Percentiles rank a stretch among this genome's conserved stretches.
Conservation (phyloP, 2,113 vertebrate species). For the Perognathus longimembris region DNA sequence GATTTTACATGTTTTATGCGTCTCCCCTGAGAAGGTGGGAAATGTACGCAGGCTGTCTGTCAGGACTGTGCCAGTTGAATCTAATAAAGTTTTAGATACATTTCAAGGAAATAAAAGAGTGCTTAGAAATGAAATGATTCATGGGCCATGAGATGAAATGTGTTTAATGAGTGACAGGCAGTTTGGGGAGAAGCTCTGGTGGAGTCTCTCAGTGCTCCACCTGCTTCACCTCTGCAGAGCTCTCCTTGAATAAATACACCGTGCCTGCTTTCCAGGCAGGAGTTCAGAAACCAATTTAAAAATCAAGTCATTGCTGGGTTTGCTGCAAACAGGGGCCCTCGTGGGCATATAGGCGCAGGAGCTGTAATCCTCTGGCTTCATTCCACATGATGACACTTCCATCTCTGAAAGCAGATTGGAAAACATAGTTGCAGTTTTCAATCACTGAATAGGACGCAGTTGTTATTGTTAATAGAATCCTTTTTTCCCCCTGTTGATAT, state of each 20-base stretch:
- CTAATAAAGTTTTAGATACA: slow-evolving; percentile 87
- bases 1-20: slow-evolving; percentile 91
- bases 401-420: slow-evolving; percentile 56
- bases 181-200: slow-evolving; percentile 78
- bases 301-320: slow-evolving; percentile 88
- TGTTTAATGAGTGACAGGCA: slow-evolving; percentile 81
- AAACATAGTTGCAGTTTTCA: slow-evolving; percentile 71
- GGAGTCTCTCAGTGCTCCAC: slow-evolving; percentile 70
- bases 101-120: slow-evolving; percentile 84
- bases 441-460: slow-evolving; percentile 58
- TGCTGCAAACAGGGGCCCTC: slow-evolving; percentile 74
- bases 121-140: slow-evolving; percentile 83
- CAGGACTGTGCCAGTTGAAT: slow-evolving; percentile 75
- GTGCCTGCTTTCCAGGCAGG: slow-evolving; percentile 86
- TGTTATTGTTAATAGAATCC: slow-evolving; percentile 51
- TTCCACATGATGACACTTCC: slow-evolving; percentile 54
- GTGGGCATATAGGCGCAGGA: slow-evolving; percentile 39
- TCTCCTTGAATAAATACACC: slow-evolving; percentile 73
- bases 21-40: slow-evolving; percentile 83
- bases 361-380: slow-evolving; percentile 42
- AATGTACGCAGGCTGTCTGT: slow-evolving; percentile 80
- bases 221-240: slow-evolving; percentile 71
- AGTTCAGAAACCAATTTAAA: slow-evolving; percentile 89
- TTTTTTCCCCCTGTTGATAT: slow-evolving; percentile 41
- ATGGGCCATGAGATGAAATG: slow-evolving; percentile 83